Evolutionary conservation across 2,888 invertebrate genomes (phyloP), one percentile per base, ranked within the genome.

Genomic region (Laspeyria flexula): DNA sequence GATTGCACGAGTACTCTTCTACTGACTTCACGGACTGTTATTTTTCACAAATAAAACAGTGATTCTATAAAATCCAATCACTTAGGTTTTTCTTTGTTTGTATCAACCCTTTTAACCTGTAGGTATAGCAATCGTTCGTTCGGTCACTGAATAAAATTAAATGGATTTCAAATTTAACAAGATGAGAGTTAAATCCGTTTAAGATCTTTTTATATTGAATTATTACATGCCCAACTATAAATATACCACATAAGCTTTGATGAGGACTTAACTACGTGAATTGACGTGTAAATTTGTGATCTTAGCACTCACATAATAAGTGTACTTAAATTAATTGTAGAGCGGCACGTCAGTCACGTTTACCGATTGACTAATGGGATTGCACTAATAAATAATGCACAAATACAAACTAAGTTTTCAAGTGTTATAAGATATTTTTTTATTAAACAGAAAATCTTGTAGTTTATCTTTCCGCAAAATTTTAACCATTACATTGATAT

Each of bases 391-490:
- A 34, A 34, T 34, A 3, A 34, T 13, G 5, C 12, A 31, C 31
- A 16, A 4, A 11, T 34, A 34, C n/a, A n/a, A 34, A 15, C 16
- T 34, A 34, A 18, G 16, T 34, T 16, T 16, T 16, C 10, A 34
- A 34, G n/a, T n/a, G 34, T 16, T 10, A 10, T 7, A 6, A 15
- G 9, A 15, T 33, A 13, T 11, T 13, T 12, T 15, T 4, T 6
- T 33, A 33, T 1, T 1, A 1, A 10, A 33, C 0, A 34, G 34
- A 37, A 15, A 37, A 35, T 10, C n/a, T 23, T 13, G 12, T 10
- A 18, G 34, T 29, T 13, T 33, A 33, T 41, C 23, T 47, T 30
- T 35, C 27, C 15, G 29, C 35, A 13, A 35, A 41, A 37, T 30
- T 15, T 3, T 25, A 15, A 10, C 12, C 21, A 30, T 38, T 12